Evolutionary conservation across 2,888 invertebrate genomes (phyloP).

Genomic region (Aspidiotus destructor): DNA sequence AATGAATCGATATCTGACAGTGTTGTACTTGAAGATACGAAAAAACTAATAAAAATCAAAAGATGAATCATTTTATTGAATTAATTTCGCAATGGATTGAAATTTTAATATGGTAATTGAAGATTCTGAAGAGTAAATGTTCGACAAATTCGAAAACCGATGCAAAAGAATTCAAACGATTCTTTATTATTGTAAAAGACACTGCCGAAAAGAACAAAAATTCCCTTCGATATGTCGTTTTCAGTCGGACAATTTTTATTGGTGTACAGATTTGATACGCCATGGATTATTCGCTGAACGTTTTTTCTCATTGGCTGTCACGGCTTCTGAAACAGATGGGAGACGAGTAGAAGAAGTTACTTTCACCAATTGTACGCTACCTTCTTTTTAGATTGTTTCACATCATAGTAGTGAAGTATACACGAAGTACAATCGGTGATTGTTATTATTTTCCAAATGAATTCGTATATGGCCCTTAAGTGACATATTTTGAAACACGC

Average conservation of each 20-base stretch:
- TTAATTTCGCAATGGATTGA: too few relatives aligned
- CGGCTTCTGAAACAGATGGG: background rate
- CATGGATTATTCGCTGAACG: background rate
- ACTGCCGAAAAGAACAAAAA: background rate
- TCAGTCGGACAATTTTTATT: slow-evolving; percentile 12
- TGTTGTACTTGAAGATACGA: background rate
- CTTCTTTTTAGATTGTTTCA: slow-evolving; percentile 22
- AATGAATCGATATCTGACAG: background rate
- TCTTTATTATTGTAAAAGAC: too few relatives aligned
- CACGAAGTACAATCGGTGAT: slow-evolving; percentile 29
- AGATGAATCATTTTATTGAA: too few relatives aligned
- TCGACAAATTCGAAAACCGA: background rate
- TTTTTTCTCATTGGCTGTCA: slow-evolving; percentile 18
- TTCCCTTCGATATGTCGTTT: background rate
- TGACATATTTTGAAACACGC: slow-evolving; percentile 28
- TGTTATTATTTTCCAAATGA: slow-evolving; percentile 26
- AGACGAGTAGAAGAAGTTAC: slow-evolving; percentile 23
- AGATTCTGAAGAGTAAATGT: background rate
- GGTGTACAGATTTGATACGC: slow-evolving; percentile 25
- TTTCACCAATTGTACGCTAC: slow-evolving; percentile 28
- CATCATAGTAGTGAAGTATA: slow-evolving; percentile 25
- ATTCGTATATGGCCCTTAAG: slow-evolving; percentile 28
- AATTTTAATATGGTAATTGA: background rate
- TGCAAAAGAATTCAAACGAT: background rate
- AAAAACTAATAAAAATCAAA: background rate